Evolutionary conservation across 1,140 invertebrate species (phyloP).

Genomic region (Andrena cerasifolii): DNA sequence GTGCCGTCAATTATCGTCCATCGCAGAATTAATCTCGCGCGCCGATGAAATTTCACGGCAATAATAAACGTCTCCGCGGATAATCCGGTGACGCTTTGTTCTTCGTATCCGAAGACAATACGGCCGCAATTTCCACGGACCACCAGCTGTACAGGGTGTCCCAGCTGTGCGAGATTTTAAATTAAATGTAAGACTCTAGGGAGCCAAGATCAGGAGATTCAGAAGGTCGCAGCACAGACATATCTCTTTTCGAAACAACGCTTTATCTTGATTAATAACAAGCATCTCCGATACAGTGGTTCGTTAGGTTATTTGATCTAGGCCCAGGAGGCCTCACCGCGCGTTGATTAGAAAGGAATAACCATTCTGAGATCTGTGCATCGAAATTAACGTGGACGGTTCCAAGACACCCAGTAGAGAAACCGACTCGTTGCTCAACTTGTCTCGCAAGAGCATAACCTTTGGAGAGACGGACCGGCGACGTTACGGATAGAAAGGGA

Average conservation of each 20-base stretch:
- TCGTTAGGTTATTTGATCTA: too few species aligned
- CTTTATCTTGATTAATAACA: too few species aligned
- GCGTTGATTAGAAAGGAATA: too few species aligned
- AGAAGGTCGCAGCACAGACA: too few species aligned
- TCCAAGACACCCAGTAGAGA: slow-evolving; percentile 9
- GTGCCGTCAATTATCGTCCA: slow-evolving; percentile 25
- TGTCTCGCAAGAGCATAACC: slow-evolving; percentile 63
- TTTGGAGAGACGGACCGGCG: slow-evolving; percentile 57
- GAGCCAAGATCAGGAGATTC: too few species aligned
- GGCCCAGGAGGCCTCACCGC: too few species aligned
- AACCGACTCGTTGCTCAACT: slow-evolving; percentile 53
- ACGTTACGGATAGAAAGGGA: slow-evolving; percentile 54
- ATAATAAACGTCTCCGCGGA: slow-evolving; percentile 15
- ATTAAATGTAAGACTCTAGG: too few species aligned
- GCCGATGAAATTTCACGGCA: slow-evolving; percentile 20
- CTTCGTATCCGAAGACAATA: neutral
- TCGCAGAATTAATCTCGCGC: slow-evolving; percentile 19
- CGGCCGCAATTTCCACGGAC: neutral
- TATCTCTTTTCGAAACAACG: too few species aligned
- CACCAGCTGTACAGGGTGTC: neutral
- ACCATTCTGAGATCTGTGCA: too few species aligned
- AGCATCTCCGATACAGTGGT: too few species aligned
- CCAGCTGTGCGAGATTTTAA: too few species aligned
- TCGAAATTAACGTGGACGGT: neutral
- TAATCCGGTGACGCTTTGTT: slow-evolving; percentile 13